Base-by-base conservation (phyloP, 2,797 vertebrate genomes). In the Takifugu rubripes region DNA sequence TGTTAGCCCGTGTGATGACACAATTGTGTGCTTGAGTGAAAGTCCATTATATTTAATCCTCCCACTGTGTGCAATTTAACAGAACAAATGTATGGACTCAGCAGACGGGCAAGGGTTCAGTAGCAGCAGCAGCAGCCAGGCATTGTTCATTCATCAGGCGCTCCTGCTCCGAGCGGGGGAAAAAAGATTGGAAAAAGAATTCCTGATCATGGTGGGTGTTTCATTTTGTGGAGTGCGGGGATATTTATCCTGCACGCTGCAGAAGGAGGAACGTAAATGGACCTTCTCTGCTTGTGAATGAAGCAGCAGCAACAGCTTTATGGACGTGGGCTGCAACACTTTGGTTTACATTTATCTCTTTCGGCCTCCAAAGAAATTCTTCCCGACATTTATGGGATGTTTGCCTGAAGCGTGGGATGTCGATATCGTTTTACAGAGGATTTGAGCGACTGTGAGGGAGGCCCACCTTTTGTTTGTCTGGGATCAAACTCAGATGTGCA, bases 121-220 rank as follows among this genome's bases (percentile, higher is more conserved):
- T 68, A 66, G 69, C 58, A 40, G 10, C 36, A 29, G 27, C 27
- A 40, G 36, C 61, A 60, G 86, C 87, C 86, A 89, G 84, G 81
- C 66, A 85, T 84, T 88, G 87, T 90, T 82, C 81, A 87, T 87
- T 90, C 84, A 90, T 84, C 25, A 69, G 59, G 73, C 70, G 74
- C 72, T 72, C 66, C 52, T 61, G 73, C 56, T 15, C 8, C 7
- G 31, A 7, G 26, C 44, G 68, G 42, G 45, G 70, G 56, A 59
- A 77, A 78, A 63, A 52, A 48, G 45, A 21, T 21, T 42, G 60
- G 71, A 72, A 77, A 78, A 78, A 70, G 24, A 55, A 9, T 11
- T 49, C 25, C 45, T 45, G 16, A 67, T 68, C 65, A 66, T 25
- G 40, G 43, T 15, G 45, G 43, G 50, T 11, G 51, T 56, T 56